phyloP scores from a whole-genome alignment of 2,113 vertebrate species.

The Amazona vittata region DNA sequence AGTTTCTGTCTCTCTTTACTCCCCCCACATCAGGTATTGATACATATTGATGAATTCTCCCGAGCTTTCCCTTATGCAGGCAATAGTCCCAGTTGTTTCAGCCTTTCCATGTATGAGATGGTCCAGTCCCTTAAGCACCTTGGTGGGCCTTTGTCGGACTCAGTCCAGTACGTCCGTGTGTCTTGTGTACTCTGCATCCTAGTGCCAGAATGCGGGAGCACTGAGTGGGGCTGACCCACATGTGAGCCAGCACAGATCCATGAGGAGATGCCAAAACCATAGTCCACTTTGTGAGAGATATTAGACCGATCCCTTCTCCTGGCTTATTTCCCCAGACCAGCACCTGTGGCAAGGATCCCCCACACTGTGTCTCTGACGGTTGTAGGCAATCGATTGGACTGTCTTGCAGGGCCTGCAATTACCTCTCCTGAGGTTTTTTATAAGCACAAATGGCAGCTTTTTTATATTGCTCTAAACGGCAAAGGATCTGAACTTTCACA shows the following conservation, averaged over 20 bases:
- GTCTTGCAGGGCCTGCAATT: background rate
- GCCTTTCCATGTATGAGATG: background rate
- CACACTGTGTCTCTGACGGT: background rate
- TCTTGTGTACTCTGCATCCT: background rate
- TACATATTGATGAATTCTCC: background rate
- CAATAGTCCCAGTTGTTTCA: background rate
- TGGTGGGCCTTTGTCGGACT: background rate
- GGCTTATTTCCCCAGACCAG: background rate
- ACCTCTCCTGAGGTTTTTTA: background rate
- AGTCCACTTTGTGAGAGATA: background rate
- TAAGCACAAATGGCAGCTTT: slow-evolving; percentile 37
- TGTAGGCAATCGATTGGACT: background rate
- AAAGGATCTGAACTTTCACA: slow-evolving; percentile 16
- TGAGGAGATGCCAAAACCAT: background rate
- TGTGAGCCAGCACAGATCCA: background rate
- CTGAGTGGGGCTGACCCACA: background rate
- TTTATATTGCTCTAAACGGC: slow-evolving; percentile 6
- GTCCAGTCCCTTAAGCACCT: background rate
- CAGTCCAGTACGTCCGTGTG: rapidly evolving
- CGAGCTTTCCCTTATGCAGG: background rate
- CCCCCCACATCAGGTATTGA: background rate
- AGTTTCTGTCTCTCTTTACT: background rate
- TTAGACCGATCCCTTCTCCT: background rate
- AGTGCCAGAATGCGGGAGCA: rapidly evolving
- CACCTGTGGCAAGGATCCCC: background rate